phyloP scores from a whole-genome alignment of 2,113 vertebrate genomes.

The Alosa alosa region DNA sequence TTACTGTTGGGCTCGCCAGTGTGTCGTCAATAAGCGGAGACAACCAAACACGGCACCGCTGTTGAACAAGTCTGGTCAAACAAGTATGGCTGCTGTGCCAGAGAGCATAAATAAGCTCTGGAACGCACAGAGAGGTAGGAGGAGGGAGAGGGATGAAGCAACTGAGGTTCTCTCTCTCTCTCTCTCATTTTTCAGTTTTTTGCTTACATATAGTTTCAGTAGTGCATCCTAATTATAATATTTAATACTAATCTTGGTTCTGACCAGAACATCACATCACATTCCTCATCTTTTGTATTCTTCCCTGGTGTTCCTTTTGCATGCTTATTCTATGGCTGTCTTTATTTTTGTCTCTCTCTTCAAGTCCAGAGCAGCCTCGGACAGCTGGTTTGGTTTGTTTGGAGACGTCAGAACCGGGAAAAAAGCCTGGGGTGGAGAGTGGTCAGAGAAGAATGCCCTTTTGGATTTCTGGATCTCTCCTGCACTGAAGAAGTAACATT shows the following conservation, averaged over 20 bases:
- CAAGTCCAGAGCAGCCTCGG: constrained; percentile 7
- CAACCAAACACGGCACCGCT: constrained; percentile 17
- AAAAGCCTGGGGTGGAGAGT: constrained; percentile 21
- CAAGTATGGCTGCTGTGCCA: constrained; percentile 18
- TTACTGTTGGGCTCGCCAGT: constrained; percentile 41
- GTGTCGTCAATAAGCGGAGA: constrained; percentile 41
- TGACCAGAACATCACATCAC: not conserved
- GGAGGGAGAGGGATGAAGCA: constrained; percentile 56
- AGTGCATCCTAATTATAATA: no score
- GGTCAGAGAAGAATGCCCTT: not conserved
- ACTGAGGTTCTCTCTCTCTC: constrained; percentile 43
- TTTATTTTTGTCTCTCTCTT: not conserved
- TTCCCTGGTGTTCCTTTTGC: not conserved
- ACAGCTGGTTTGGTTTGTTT: constrained; percentile 33
- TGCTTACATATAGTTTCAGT: no score
- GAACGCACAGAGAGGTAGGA: constrained; percentile 41
- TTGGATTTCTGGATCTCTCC: not conserved
- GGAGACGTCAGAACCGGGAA: constrained; percentile 53
- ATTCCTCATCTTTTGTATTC: not conserved
- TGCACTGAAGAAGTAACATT: not conserved
- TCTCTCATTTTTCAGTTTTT: not conserved
- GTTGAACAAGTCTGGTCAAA: constrained; percentile 8
- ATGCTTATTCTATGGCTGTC: not conserved
- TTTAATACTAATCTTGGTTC: no score
- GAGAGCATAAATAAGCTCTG: constrained; percentile 41